These are phyloP conservation scores for Apeira syringaria DNA, from an alignment of 2,888 invertebrate species.

Conservation along the genomic window DNA sequence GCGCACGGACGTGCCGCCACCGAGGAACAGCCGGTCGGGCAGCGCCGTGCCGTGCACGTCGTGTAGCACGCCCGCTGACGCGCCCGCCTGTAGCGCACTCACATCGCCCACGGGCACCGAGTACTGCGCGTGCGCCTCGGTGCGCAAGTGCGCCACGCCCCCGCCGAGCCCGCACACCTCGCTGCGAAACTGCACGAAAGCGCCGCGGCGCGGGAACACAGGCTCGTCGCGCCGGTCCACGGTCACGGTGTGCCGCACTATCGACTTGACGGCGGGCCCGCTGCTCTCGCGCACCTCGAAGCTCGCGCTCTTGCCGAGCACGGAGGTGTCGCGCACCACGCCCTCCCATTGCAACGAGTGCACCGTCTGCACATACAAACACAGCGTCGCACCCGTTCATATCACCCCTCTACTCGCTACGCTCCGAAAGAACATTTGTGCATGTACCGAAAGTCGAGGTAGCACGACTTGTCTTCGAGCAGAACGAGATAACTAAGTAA, in stretches of 20 bases:
- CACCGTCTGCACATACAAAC: slow-evolving; percentile 82
- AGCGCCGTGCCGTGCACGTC: slow-evolving; percentile 85
- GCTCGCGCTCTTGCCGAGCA: slow-evolving; percentile 85
- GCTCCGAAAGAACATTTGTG: too few species aligned
- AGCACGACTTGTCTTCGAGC: too few species aligned
- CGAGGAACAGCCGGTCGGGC: slow-evolving; percentile 92
- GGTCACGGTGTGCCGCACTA: slow-evolving; percentile 90
- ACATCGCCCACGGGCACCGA: slow-evolving; percentile 46
- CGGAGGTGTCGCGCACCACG: slow-evolving; percentile 90
- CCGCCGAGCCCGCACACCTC: slow-evolving; percentile 96
- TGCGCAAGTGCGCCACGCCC: slow-evolving; percentile 94
- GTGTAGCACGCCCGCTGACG: slow-evolving; percentile 88
- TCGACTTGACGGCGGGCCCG: slow-evolving; percentile 94
- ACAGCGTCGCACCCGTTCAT: too few species aligned
- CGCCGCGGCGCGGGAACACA: slow-evolving; percentile 91
- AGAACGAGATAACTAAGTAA: too few species aligned
- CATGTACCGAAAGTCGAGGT: too few species aligned
- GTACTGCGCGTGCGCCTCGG: slow-evolving; percentile 82
- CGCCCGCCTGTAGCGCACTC: slow-evolving; percentile 88
- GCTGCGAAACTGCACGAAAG: slow-evolving; percentile 87
- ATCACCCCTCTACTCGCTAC: too few species aligned
- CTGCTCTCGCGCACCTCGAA: slow-evolving; percentile 95
- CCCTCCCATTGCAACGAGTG: slow-evolving; percentile 96
- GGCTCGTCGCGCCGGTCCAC: slow-evolving; percentile 91
- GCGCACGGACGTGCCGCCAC: slow-evolving; percentile 94